These are phyloP conservation scores for Macheiramphus alcinus DNA, from an alignment of 2,113 vertebrate species.

Conservation along the genomic window DNA sequence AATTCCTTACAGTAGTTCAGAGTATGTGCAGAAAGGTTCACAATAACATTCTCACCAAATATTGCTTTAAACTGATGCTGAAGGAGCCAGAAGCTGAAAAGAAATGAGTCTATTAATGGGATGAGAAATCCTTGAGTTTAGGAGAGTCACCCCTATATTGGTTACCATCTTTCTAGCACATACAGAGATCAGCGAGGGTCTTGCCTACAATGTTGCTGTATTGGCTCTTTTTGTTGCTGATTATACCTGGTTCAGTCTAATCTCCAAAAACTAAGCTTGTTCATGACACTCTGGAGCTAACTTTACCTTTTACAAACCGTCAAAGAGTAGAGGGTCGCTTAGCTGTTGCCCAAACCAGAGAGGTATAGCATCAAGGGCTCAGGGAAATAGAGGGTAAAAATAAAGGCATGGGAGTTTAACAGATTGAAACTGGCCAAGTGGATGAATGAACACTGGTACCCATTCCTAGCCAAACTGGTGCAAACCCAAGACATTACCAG, in stretches of 20 bases:
- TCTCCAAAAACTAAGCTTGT: not conserved
- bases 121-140: not conserved
- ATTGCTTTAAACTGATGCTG: not conserved
- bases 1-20: not conserved
- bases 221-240: not conserved
- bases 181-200: not conserved
- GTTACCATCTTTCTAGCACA: not conserved
- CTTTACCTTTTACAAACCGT: not conserved
- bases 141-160: not conserved
- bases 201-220: not conserved
- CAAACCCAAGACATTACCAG: not conserved
- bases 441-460: not conserved
- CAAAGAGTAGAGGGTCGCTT: not conserved
- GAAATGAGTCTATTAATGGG: not conserved
- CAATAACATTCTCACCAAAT: not conserved
- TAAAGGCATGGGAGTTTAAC: not conserved
- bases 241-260: not conserved
- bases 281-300: not conserved
- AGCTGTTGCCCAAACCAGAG: not conserved
- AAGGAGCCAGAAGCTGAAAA: not conserved
- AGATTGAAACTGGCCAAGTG: not conserved
- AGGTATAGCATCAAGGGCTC: not conserved
- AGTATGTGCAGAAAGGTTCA: not conserved
- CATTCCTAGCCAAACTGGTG: not conserved
- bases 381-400: not conserved